Base-by-base conservation (phyloP, 2,113 vertebrate species). In the Gnathonemus echidnorhynchus region DNA sequence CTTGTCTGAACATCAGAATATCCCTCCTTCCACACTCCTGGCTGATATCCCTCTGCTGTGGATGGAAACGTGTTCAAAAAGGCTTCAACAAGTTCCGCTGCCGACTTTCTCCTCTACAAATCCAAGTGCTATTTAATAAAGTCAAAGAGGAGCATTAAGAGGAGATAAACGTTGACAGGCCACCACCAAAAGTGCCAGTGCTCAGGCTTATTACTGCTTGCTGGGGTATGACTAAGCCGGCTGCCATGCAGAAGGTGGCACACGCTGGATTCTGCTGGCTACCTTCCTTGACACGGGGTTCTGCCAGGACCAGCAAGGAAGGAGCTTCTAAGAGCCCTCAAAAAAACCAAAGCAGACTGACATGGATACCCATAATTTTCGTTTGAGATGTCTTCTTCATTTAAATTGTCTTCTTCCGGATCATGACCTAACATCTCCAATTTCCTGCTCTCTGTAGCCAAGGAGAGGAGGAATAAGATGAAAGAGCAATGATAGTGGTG, bases 21-120 rank as follows among this genome's bases (percentile, higher is more conserved):
- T 8, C 83, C 24, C 42, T 48, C 83, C 45, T 85, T 85, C 45
- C 9, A 46, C 83, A 27, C 10, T 85, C 9, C 8, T 21, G 74
- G 35, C 35, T 42, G 74, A 7, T 80, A 15, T 35, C 15, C 83
- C 7, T 24, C 45, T 85, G 42, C 19, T n/a, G n/a, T 27, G 9
- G 19, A n/a, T 48, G 9, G 21, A 85, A 48, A 85, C 39, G 7
- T 9, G 9, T 0, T 45, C 42, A 21, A 46, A 46, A 85, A 11
- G 31, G 39, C 8, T 48, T 48, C 42, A 85, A 48, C 42, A 48
- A 85, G 21, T 39, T 19, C 77, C 31, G n/a, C 62, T 70, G 62
- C n/a, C n/a, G n/a, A 70, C 62, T 70, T 85, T 85, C 45, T 85
- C 45, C 83, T 48, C 83, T n/a, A 85, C 42, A 85, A 85, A 85